A percentile compares a stretch with the other conserved stretches of the same genome.
phyloP scores from a whole-genome alignment of 2,888 invertebrate genomes.

The Brenthis ino region DNA sequence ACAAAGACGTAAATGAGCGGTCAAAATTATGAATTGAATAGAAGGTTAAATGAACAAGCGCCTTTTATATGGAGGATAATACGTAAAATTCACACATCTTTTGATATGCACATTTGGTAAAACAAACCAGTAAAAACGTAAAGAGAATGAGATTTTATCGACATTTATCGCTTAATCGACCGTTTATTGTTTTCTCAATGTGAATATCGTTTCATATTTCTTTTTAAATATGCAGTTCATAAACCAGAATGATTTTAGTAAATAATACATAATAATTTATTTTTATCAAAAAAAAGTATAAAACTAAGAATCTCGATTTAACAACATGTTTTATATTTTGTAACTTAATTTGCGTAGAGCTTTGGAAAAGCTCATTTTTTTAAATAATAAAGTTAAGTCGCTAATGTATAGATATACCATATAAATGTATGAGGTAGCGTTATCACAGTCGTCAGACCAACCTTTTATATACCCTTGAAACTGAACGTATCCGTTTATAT shows the following conservation, averaged over 20 bases:
- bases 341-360: too few species aligned
- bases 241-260: too few species aligned
- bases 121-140: constrained; percentile 6
- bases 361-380: too few species aligned
- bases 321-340: too few species aligned
- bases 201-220: constrained; percentile 3
- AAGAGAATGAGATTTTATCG: constrained; percentile 16
- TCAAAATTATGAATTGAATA: constrained; percentile 17
- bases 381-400: too few species aligned
- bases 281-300: too few species aligned
- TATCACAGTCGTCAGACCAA: background rate
- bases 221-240: background rate
- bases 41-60: constrained; percentile 17
- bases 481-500: constrained; percentile 7
- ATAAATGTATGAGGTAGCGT: constrained; percentile 1
- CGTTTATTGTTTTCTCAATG: background rate
- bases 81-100: constrained; percentile 26
- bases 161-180: constrained; percentile 9
- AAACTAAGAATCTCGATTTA: too few species aligned
- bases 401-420: too few species aligned
- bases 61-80: constrained; percentile 21
- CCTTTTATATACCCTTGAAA: constrained; percentile 14
- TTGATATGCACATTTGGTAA: constrained; percentile 9
- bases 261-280: too few species aligned
- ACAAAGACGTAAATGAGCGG: constrained; percentile 20